These are phyloP conservation scores for Halcyon malimbica DNA, from an alignment of 2,113 vertebrate species.

Conservation along the genomic window DNA sequence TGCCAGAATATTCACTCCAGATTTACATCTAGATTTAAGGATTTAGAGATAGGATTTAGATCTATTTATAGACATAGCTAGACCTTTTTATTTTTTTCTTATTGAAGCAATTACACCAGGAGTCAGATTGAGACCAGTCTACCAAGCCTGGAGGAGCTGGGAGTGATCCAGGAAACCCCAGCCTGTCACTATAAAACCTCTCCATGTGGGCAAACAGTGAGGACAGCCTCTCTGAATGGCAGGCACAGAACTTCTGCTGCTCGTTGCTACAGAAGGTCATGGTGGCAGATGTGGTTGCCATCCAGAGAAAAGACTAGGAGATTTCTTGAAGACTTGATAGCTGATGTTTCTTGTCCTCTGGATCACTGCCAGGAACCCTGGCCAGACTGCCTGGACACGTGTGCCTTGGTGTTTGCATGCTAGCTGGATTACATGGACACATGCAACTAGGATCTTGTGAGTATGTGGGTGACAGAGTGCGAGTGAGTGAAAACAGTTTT, in stretches of 20 bases:
- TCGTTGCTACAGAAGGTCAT: rapidly evolving
- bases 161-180: neutral
- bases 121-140: neutral
- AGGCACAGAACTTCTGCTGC: neutral
- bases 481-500: neutral
- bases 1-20: neutral
- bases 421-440: rapidly evolving
- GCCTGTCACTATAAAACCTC: neutral
- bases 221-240: neutral
- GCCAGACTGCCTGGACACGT: neutral
- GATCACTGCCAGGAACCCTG: neutral
- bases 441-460: neutral
- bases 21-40: neutral
- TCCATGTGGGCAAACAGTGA: rapidly evolving
- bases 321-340: neutral
- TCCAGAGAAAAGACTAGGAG: neutral
- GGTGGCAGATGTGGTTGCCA: neutral
- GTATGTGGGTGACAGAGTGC: neutral
- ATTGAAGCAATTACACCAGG: neutral
- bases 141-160: neutral
- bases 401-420: neutral
- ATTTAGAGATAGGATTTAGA: neutral
- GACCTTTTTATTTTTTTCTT: neutral
- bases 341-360: neutral
- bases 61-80: neutral